Evolutionary conservation across 2,113 vertebrate genomes (phyloP).

Genomic region (Ornithorhynchus anatinus): DNA sequence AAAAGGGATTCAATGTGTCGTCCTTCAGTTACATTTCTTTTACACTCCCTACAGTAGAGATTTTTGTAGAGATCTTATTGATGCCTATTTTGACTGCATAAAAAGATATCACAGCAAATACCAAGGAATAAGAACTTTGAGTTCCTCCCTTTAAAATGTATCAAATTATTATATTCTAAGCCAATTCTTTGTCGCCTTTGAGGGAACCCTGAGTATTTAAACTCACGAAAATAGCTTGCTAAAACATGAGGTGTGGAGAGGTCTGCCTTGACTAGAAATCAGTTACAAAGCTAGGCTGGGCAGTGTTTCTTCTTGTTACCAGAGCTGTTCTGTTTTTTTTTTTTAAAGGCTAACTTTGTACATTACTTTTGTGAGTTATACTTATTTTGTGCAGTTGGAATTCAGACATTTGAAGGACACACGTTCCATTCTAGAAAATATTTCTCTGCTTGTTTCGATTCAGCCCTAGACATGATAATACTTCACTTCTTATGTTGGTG

Average conservation of each 20-base stretch:
- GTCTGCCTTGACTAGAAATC: too few species aligned
- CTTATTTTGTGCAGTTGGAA: too few species aligned
- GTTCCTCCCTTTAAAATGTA: slow-evolving; percentile 25
- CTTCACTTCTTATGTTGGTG: too few species aligned
- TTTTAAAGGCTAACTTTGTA: too few species aligned
- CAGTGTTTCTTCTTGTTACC: too few species aligned
- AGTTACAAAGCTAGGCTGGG: too few species aligned
- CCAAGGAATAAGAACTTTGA: slow-evolving; percentile 39
- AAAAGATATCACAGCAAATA: slow-evolving; percentile 49
- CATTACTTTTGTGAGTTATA: too few species aligned
- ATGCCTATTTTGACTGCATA: slow-evolving; percentile 48
- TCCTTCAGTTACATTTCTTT: slow-evolving; percentile 22
- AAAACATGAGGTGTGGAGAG: slow-evolving; percentile 30
- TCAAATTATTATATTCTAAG: slow-evolving; percentile 15
- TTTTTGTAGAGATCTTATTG: slow-evolving; percentile 29
- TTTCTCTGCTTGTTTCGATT: too few species aligned
- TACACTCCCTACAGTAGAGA: slow-evolving; percentile 7
- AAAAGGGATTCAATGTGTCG: slow-evolving; percentile 62
- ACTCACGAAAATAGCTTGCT: background rate
- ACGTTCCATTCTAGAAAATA: too few species aligned
- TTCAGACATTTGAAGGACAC: too few species aligned
- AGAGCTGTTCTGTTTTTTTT: too few species aligned
- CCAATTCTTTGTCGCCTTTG: slow-evolving; percentile 19
- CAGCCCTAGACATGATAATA: too few species aligned
- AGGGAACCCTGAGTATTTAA: background rate